Percentiles rank a stretch among this genome's conserved stretches.
phyloP scores from a whole-genome alignment of 2,888 invertebrate species.

The Petrophora chlorosata region DNA sequence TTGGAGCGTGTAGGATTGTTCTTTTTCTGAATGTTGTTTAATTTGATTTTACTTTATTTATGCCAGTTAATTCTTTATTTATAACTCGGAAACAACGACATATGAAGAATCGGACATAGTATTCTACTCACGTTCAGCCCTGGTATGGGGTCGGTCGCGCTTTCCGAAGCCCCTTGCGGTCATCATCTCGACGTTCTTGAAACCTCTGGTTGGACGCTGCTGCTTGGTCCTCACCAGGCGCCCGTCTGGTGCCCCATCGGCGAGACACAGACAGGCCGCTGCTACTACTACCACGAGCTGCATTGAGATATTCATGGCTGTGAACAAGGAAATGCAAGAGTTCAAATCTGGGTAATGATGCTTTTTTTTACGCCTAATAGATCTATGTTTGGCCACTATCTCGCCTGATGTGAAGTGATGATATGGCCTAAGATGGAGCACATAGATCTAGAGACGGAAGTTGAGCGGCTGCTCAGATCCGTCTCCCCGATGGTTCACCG shows the following conservation, averaged over 20 bases:
- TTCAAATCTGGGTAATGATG: background rate
- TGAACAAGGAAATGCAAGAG: conserved; percentile 16
- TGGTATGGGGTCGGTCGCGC: conserved; percentile 72
- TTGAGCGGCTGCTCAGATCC: too few species aligned
- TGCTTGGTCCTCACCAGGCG: conserved; percentile 68
- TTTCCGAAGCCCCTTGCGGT: conserved; percentile 87
- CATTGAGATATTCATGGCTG: conserved; percentile 75
- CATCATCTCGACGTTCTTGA: conserved; percentile 86
- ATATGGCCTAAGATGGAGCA: too few species aligned
- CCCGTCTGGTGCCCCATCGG: conserved; percentile 65
- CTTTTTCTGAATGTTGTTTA: too few species aligned
- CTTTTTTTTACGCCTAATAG: background rate
- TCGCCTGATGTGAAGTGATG: too few species aligned
- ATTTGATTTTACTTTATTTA: too few species aligned
- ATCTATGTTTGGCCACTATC: too few species aligned
- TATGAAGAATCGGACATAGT: background rate
- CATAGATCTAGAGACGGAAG: too few species aligned
- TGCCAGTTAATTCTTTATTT: too few species aligned
- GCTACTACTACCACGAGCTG: conserved; percentile 66
- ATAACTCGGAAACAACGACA: too few species aligned
- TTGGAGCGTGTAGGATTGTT: too few species aligned
- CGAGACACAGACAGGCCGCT: conserved; percentile 67
- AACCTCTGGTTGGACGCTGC: conserved; percentile 85
- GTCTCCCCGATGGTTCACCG: too few species aligned
- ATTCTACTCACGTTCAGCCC: conserved; percentile 68